Evolutionary conservation across 2,888 invertebrate genomes (phyloP), one percentile per base, ranked within the genome.

Genomic region (Mythimna impura): DNA sequence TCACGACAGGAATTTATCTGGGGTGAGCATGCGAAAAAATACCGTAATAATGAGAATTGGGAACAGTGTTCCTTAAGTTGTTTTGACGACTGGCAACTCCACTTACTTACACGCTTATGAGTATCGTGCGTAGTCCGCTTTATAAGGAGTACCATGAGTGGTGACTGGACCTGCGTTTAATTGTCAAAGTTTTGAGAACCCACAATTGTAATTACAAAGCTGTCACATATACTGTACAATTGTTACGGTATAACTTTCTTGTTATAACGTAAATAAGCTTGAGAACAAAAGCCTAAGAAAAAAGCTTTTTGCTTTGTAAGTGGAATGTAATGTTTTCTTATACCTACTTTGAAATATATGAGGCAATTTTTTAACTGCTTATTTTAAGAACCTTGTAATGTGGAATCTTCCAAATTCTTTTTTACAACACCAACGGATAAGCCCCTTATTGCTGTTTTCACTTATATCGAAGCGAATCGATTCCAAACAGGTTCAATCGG

Each of bases 11-110:
- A 94, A 95, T 95, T 93, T 93, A 93, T 93, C 91, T 88, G 88
- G 94, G 95, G 93, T 91, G 92, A 89, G 91, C 92, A 93, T 91
- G 91, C 93, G 94, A 93, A 95, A 95, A 95, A 95, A 94, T 94
- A 92, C 91, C 93, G 92, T 93, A 94, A 94, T 95, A 95, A 95
- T 95, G 94, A 95, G 92, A 90, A 91, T 90, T 88, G 91, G 93
- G 93, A 93, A 92, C 92, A 91, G 58, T 81, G 87, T 86, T 85
- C 87, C 86, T 82, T 81, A 81, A 90, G 86, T 91, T 91, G 88
- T 88, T 90, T 90, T 80, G 74, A 81, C 77, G 82, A 76, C 82
- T 83, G 81, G 81, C 84, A 83, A 80, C 78, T 78, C 69, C 61
- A 80, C 85, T 81, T 75, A 82, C 72, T 80, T 78, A 76, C 64